Evolutionary conservation across 2,888 invertebrate species (phyloP).

Genomic region (Sesamia inferens): DNA sequence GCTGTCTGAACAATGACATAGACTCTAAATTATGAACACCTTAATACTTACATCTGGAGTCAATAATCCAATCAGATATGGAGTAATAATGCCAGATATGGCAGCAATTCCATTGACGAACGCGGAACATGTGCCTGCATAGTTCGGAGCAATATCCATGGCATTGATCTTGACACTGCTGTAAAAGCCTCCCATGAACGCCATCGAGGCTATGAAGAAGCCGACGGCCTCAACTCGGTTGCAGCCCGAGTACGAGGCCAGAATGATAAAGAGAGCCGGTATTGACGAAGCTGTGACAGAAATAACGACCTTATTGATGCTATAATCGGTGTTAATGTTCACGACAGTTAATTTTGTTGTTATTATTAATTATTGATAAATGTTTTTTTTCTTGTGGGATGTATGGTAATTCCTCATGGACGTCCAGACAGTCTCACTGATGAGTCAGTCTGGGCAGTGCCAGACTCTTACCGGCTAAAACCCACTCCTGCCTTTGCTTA

Average conservation of each 20-base stretch:
- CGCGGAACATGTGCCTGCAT: conserved; percentile 91
- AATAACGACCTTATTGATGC: conserved; percentile 51
- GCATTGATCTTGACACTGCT: conserved; percentile 92
- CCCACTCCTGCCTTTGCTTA: no score
- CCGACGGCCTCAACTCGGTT: conserved; percentile 85
- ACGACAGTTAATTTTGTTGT: not conserved
- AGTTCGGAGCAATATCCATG: conserved; percentile 91
- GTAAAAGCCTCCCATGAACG: conserved; percentile 92
- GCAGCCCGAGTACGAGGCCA: conserved; percentile 91
- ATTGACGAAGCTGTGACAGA: conserved; percentile 89
- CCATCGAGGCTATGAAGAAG: conserved; percentile 91
- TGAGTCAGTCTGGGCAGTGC: no score
- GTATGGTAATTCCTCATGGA: no score
- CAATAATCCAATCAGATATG: conserved; percentile 90
- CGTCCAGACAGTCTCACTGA: no score
- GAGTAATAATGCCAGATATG: conserved; percentile 91
- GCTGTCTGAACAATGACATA: not conserved
- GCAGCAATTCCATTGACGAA: conserved; percentile 91
- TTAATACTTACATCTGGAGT: conserved; percentile 89
- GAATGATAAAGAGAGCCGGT: conserved; percentile 91
- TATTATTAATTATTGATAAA: not conserved
- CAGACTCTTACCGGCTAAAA: no score
- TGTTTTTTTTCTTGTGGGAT: no score
- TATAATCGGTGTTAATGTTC: not conserved
- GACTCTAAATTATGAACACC: not conserved